Conservation (phyloP, 1,140 invertebrate species). For the Drosophila albomicans region DNA sequence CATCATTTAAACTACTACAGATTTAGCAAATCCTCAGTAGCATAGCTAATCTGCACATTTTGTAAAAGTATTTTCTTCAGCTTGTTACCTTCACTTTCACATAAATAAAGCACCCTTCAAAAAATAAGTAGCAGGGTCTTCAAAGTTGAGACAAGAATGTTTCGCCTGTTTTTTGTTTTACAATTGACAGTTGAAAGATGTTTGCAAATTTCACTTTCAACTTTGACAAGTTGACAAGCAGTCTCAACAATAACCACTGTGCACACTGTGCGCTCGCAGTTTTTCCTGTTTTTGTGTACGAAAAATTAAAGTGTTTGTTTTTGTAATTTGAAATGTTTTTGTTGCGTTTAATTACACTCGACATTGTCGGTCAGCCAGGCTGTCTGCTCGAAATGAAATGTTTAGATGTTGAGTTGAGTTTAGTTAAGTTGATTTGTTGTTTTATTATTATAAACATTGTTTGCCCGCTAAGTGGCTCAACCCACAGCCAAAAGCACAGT, state of each 20-base stretch:
- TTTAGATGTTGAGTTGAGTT: conserved; percentile 37
- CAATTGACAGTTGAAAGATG: not conserved
- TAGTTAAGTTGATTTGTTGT: conserved; percentile 27
- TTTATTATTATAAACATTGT: conserved; percentile 30
- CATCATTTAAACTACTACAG: no score
- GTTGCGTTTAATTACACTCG: conserved; percentile 66
- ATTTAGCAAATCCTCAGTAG: no score
- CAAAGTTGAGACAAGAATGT: not conserved
- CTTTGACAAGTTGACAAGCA: conserved; percentile 30
- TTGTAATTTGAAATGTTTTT: conserved; percentile 72
- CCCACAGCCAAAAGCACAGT: not conserved
- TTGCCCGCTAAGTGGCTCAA: conserved; percentile 45
- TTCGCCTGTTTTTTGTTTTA: not conserved
- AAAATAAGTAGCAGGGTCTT: no score
- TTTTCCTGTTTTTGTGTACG: conserved; percentile 24
- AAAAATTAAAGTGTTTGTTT: conserved; percentile 57
- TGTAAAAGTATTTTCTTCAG: no score
- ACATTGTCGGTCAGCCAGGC: conserved; percentile 42
- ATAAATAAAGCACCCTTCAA: no score
- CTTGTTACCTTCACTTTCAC: no score
- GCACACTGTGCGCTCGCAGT: not conserved
- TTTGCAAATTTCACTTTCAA: conserved; percentile 26
- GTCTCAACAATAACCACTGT: conserved; percentile 1
- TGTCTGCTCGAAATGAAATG: conserved; percentile 47
- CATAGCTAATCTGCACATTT: no score